Evolutionary conservation across 2,113 vertebrate species (phyloP).

Genomic region (Hyperopisus bebe): DNA sequence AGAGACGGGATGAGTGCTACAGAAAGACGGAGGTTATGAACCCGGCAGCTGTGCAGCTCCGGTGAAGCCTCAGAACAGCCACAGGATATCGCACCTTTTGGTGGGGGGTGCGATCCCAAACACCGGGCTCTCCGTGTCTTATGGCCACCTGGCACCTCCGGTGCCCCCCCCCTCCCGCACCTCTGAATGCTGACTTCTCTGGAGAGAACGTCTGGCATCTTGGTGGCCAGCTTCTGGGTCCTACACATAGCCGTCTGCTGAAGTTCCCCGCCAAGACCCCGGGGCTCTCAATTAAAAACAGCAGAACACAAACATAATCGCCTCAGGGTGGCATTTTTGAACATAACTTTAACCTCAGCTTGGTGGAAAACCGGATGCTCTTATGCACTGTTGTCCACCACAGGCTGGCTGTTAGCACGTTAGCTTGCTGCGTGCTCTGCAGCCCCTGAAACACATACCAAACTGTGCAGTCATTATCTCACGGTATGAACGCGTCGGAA

Average conservation of each 20-base stretch:
- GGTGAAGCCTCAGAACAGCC: constrained; percentile 55
- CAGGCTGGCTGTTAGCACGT: background rate
- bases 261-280: background rate
- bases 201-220: constrained; percentile 12
- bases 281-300: background rate
- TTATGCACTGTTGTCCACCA: background rate
- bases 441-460: background rate
- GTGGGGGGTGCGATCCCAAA: constrained; percentile 46
- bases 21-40: constrained; percentile 24
- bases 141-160: background rate
- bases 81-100: constrained; percentile 67
- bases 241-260: background rate
- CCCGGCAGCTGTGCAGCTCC: constrained; percentile 64
- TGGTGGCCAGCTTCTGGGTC: background rate
- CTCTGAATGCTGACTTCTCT: background rate
- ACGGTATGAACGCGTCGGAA: background rate
- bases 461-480: background rate
- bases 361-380: background rate
- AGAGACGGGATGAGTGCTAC: constrained; percentile 35
- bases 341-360: background rate
- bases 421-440: background rate
- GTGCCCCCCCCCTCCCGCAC: background rate
- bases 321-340: background rate
- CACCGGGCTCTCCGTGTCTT: constrained; percentile 38
- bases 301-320: background rate